Percentiles rank a stretch among this genome's conserved stretches.
These are phyloP conservation scores for Dermatemys mawii DNA, from an alignment of 2,113 vertebrate species.

Conservation along the genomic window DNA sequence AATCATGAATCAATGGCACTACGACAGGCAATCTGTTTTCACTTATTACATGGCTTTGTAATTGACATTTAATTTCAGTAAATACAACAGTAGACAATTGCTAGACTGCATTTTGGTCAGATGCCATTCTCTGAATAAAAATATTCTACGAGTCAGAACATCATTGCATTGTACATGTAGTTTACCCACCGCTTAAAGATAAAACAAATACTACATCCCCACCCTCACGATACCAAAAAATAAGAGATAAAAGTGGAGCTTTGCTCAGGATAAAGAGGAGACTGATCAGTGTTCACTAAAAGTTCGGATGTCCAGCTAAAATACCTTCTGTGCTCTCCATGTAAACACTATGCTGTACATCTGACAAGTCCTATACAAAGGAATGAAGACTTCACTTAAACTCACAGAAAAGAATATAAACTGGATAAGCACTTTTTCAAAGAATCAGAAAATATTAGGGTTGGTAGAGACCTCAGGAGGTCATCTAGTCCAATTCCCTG, in stretches of 20 bases:
- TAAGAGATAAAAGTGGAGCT: neutral
- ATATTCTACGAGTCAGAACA: neutral
- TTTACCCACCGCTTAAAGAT: neutral
- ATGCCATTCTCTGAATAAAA: neutral
- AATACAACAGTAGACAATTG: neutral
- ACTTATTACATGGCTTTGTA: neutral
- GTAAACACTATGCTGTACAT: neutral
- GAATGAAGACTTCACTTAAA: neutral
- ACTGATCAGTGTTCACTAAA: neutral
- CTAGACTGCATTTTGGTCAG: neutral
- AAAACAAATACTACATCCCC: neutral
- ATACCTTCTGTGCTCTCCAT: neutral
- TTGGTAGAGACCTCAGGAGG: too few species aligned
- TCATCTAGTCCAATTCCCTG: too few species aligned
- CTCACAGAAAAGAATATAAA: neutral
- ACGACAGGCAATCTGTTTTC: neutral
- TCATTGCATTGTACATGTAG: neutral
- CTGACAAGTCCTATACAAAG: neutral
- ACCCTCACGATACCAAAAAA: neutral
- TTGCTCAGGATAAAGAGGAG: neutral
- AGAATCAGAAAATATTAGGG: too few species aligned
- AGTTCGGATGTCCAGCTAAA: neutral
- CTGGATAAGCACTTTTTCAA: neutral
- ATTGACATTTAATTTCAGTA: neutral
- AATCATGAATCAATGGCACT: neutral